These are phyloP conservation scores for Nothocercus julius DNA, from an alignment of 2,113 vertebrate genomes.

Conservation along the genomic window DNA sequence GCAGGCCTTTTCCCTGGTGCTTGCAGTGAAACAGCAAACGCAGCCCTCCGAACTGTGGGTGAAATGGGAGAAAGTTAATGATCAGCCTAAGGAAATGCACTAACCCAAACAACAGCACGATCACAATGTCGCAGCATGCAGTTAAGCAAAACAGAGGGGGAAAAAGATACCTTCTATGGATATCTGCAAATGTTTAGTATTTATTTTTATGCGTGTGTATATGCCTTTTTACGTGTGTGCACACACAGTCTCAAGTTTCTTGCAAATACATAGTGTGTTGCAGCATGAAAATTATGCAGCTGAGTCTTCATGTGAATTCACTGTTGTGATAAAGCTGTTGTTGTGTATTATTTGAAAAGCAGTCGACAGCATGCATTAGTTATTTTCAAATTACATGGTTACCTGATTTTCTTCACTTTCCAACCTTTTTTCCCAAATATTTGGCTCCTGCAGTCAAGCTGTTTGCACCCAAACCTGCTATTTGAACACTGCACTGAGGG, in stretches of 20 bases:
- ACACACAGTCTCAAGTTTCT: not conserved
- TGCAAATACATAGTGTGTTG: accelerated
- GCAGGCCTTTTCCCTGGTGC: not conserved
- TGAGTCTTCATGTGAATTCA: not conserved
- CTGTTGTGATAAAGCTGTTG: not conserved
- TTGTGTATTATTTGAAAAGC: not conserved
- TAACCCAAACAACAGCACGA: accelerated
- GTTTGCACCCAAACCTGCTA: not conserved
- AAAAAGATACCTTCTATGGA: accelerated
- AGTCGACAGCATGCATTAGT: accelerated
- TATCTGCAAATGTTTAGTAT: accelerated
- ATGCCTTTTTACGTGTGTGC: no score
- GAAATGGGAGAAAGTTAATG: not conserved
- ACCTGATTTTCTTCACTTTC: not conserved
- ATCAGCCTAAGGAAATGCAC: not conserved
- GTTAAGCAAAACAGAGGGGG: not conserved
- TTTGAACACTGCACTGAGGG: not conserved
- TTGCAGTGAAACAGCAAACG: not conserved
- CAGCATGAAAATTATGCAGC: accelerated
- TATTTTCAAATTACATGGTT: not conserved
- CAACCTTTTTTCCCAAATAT: not conserved
- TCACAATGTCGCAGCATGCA: accelerated
- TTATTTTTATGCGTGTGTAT: not conserved
- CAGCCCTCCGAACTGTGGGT: accelerated
- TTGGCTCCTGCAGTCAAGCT: not conserved